A percentile compares a stretch with the other conserved stretches of the same genome.
Conservation (phyloP, 2,888 invertebrate genomes). For the Phasia obesa region DNA sequence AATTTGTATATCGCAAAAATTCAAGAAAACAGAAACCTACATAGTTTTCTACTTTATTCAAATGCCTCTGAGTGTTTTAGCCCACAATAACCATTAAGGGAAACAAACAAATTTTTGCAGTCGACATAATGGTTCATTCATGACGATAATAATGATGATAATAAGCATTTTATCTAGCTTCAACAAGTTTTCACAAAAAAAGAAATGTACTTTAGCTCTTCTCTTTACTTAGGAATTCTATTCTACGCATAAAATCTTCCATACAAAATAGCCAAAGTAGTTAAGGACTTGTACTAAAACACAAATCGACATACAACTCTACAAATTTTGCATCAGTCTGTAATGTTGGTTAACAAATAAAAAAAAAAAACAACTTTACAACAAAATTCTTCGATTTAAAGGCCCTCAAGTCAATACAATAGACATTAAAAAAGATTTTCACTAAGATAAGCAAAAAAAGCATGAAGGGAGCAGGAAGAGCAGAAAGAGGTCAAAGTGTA, state of each 20-base stretch:
- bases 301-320: neutral
- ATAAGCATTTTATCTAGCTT: constrained; percentile 63
- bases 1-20: no score
- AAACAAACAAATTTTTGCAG: constrained; percentile 42
- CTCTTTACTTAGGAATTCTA: neutral
- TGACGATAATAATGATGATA: constrained; percentile 44
- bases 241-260: neutral
- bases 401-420: constrained; percentile 43
- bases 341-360: constrained; percentile 3
- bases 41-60: neutral
- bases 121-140: constrained; percentile 33
- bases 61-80: neutral
- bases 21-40: neutral
- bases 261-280: neutral
- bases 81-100: constrained; percentile 7
- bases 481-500: neutral
- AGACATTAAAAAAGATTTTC: constrained; percentile 49
- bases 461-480: neutral
- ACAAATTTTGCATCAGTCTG: neutral
- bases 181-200: constrained; percentile 44
- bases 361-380: constrained; percentile 15
- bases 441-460: constrained; percentile 12
- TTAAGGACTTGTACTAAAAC: constrained; percentile 17
- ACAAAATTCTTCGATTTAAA: constrained; percentile 51
- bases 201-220: neutral